Conservation (phyloP, 2,888 invertebrate species). For the Archips xylosteana region DNA sequence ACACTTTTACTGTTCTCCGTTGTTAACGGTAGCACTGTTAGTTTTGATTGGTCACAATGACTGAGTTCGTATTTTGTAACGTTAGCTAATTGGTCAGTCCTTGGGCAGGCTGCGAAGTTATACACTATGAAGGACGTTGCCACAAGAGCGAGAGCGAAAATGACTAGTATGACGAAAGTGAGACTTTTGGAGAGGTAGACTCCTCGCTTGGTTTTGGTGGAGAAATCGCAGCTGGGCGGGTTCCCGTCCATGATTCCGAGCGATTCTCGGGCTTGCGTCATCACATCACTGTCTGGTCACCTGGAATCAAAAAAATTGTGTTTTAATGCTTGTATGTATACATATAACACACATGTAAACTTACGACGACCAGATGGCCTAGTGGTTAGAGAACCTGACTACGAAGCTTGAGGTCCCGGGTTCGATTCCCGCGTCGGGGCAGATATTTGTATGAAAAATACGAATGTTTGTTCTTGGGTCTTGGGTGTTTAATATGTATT, state of each 20-base stretch:
- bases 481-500: no score
- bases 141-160: constrained; percentile 88
- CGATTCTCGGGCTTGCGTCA: constrained; percentile 80
- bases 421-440: no score
- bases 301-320: constrained; percentile 55
- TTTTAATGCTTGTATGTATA: no score
- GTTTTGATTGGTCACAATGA: constrained; percentile 75
- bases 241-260: constrained; percentile 86
- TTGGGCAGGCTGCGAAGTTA: constrained; percentile 89
- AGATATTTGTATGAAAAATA: no score
- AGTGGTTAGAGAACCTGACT: no score
- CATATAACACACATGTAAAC: no score
- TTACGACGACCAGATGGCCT: no score
- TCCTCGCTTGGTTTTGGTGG: constrained; percentile 86
- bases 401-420: no score
- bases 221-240: constrained; percentile 87
- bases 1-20: constrained; percentile 73
- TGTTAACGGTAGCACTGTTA: constrained; percentile 72
- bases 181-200: constrained; percentile 88
- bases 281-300: constrained; percentile 78
- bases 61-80: constrained; percentile 78
- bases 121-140: constrained; percentile 91
- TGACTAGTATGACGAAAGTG: constrained; percentile 85
- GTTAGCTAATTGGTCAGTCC: constrained; percentile 75
- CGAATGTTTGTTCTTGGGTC: no score